A percentile compares a stretch with the other conserved stretches of the same genome.
Evolutionary conservation across 2,888 invertebrate genomes (phyloP).

Genomic region (Leucozona laternaria): DNA sequence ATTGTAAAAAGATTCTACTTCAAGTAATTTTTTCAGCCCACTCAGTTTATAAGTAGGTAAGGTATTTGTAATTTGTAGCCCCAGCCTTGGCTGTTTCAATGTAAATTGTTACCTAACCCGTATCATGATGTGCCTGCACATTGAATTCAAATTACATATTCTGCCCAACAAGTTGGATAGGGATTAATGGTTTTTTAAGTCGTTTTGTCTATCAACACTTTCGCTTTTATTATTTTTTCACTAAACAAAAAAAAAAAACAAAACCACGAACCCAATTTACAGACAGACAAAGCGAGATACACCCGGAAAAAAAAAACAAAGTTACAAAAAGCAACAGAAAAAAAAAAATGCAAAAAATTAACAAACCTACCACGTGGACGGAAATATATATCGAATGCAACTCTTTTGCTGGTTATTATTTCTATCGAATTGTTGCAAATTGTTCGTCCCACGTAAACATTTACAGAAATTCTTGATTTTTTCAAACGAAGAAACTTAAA

Average conservation of each 20-base stretch:
- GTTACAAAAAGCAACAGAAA: not conserved
- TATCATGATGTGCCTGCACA: not conserved
- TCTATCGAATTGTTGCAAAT: conserved; percentile 4
- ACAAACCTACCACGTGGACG: conserved; percentile 80
- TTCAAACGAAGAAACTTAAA: not conserved
- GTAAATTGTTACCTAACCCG: conserved; percentile 43
- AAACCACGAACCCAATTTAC: conserved; percentile 46
- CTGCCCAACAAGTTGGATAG: conserved; percentile 55
- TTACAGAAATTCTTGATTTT: not conserved
- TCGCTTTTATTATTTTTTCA: conserved; percentile 48
- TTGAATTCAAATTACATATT: conserved; percentile 42
- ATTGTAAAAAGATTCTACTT: too few relatives aligned
- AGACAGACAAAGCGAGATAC: conserved; percentile 3
- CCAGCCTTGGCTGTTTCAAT: not conserved
- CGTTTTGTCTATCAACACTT: conserved; percentile 44
- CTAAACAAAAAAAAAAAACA: conserved; percentile 14
- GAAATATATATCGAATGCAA: conserved; percentile 67
- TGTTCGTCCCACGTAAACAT: conserved; percentile 21
- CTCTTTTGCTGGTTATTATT: not conserved
- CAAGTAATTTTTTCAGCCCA: too few relatives aligned
- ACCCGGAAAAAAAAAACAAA: not conserved
- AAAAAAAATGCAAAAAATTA: conserved; percentile 29
- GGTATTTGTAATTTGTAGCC: too few relatives aligned
- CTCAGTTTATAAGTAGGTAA: too few relatives aligned
- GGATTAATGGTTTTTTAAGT: conserved; percentile 14